These are phyloP conservation scores for Antennarius maculatus DNA, from an alignment of 2,797 vertebrate genomes.

Conservation along the genomic window DNA sequence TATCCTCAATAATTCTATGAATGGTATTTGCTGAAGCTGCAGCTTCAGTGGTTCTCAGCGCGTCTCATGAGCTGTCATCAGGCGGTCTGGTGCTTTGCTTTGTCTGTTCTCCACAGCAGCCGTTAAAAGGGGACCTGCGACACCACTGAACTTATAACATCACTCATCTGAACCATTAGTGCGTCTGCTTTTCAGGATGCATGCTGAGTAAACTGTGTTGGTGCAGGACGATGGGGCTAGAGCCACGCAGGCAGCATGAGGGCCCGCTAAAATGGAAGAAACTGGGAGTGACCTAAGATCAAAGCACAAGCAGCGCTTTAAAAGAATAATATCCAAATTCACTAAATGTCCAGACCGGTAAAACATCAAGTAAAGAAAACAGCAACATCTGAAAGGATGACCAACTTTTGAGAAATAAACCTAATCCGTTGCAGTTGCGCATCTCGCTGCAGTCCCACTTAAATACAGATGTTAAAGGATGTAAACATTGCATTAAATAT, in stretches of 20 bases:
- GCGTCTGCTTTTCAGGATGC: slow-evolving; percentile 77
- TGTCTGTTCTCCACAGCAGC: slow-evolving; percentile 68
- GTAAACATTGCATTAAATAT: slow-evolving; percentile 6
- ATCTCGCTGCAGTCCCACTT: not conserved
- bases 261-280: slow-evolving; percentile 45
- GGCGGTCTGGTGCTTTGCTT: slow-evolving; percentile 59
- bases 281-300: slow-evolving; percentile 32
- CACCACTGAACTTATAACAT: slow-evolving; percentile 63
- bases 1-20: too few species aligned
- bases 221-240: slow-evolving; percentile 32
- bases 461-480: slow-evolving; percentile 4
- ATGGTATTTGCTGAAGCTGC: slow-evolving; percentile 17
- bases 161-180: slow-evolving; percentile 78
- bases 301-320: slow-evolving; percentile 14
- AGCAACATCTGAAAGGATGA: not conserved
- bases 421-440: not conserved
- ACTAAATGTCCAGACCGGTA: not conserved
- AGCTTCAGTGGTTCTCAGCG: slow-evolving; percentile 1
- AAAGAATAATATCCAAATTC: slow-evolving; percentile 2
- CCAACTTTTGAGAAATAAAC: slow-evolving; percentile 6
- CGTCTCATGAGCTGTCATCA: slow-evolving; percentile 36
- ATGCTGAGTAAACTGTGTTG: slow-evolving; percentile 65
- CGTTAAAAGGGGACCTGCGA: slow-evolving; percentile 69
- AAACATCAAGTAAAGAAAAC: not conserved
- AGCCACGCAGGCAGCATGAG: slow-evolving; percentile 12